These are phyloP conservation scores for Aphidoletes aphidimyza DNA, from an alignment of 2,888 invertebrate species.

Conservation along the genomic window DNA sequence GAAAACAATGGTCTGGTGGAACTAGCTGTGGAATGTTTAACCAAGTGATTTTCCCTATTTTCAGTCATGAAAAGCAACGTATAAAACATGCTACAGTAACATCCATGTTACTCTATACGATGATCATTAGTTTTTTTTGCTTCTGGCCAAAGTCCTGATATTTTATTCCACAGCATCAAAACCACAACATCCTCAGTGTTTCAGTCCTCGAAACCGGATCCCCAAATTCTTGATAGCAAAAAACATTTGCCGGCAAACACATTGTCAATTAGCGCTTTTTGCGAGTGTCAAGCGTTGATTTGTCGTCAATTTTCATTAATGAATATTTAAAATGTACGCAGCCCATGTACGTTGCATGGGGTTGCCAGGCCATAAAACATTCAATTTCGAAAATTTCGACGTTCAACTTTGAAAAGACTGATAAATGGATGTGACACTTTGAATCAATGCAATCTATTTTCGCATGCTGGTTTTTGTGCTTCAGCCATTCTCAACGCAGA, in stretches of 20 bases:
- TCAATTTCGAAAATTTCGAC: not conserved
- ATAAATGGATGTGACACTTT: conserved; percentile 20
- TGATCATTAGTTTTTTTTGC: conserved; percentile 1
- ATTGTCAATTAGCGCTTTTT: not conserved
- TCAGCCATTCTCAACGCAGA: not conserved
- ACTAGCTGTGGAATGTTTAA: no score
- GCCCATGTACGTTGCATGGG: not conserved
- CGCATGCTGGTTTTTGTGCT: not conserved
- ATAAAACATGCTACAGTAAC: not conserved
- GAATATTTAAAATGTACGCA: conserved; percentile 11
- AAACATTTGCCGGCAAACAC: not conserved
- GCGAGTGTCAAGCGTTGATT: not conserved
- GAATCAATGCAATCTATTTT: not conserved
- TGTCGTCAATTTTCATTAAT: not conserved
- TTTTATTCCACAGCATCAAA: not conserved
- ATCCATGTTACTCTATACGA: not conserved
- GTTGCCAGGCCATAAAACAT: not conserved
- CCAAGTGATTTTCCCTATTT: not conserved
- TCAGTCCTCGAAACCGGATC: no score
- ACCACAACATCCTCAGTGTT: not conserved
- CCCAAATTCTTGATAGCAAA: not conserved
- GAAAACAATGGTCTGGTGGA: not conserved
- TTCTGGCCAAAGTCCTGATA: no score
- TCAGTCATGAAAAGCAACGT: not conserved
- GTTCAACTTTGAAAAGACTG: not conserved